phyloP scores from a whole-genome alignment of 1,140 invertebrate genomes.

The Eurosta solidaginis region DNA sequence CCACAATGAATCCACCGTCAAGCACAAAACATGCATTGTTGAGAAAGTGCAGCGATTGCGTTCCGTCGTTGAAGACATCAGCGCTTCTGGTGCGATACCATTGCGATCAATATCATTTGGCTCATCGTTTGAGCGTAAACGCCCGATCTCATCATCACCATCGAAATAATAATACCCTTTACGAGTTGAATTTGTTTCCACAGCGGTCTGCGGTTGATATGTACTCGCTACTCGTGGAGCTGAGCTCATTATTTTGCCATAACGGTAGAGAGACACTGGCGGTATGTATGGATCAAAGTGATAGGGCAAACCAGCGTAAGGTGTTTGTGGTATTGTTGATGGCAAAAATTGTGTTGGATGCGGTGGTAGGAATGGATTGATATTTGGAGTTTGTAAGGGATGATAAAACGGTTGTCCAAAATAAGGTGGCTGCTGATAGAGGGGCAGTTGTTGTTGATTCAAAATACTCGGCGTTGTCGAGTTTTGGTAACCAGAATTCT shows the following conservation, averaged over 20 bases:
- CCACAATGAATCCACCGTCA: slow-evolving; percentile 53
- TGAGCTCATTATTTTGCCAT: background rate
- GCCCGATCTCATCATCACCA: slow-evolving; percentile 49
- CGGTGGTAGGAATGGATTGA: slow-evolving; percentile 24
- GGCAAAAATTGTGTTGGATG: slow-evolving; percentile 40
- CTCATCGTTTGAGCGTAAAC: slow-evolving; percentile 39
- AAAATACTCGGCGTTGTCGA: background rate
- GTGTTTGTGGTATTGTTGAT: slow-evolving; percentile 18
- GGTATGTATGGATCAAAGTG: background rate
- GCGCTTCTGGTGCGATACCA: background rate
- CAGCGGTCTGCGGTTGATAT: slow-evolving; percentile 44
- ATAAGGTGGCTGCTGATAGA: background rate
- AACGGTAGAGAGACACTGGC: background rate
- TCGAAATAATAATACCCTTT: slow-evolving; percentile 57
- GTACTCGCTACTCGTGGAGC: slow-evolving; percentile 42
- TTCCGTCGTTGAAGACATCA: background rate
- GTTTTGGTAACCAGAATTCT: background rate
- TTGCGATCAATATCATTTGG: slow-evolving; percentile 37
- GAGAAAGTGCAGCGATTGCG: slow-evolving; percentile 51
- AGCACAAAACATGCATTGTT: slow-evolving; percentile 50
- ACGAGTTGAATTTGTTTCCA: slow-evolving; percentile 53
- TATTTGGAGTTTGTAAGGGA: background rate
- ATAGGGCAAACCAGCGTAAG: background rate
- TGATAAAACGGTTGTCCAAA: background rate
- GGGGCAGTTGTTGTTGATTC: background rate